Conservation (phyloP, 2,888 invertebrate genomes). For the Aquatica leii region DNA sequence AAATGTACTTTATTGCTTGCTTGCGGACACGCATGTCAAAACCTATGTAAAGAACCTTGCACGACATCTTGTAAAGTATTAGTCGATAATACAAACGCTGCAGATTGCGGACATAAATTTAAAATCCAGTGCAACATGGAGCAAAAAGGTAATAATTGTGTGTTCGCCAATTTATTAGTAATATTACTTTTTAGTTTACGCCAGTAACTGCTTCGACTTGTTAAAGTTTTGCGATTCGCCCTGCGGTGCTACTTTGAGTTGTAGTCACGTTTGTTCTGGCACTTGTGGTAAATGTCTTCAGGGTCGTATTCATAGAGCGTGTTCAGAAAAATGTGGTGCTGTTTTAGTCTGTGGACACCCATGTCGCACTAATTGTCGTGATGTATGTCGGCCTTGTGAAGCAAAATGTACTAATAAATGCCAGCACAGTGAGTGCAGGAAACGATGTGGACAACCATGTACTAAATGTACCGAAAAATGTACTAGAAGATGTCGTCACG, state of each 20-base stretch:
- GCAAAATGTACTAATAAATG: constrained; percentile 63
- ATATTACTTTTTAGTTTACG: constrained; percentile 8
- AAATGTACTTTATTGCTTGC: constrained; percentile 61
- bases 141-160: too few relatives aligned
- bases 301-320: constrained; percentile 69
- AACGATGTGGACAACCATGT: constrained; percentile 59
- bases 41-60: constrained; percentile 59
- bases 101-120: constrained; percentile 64
- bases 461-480: constrained; percentile 54
- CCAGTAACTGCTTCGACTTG: constrained; percentile 42
- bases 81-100: constrained; percentile 46
- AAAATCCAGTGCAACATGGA: constrained; percentile 60
- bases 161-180: too few relatives aligned
- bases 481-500: constrained; percentile 61
- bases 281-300: constrained; percentile 66
- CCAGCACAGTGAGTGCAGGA: constrained; percentile 64
- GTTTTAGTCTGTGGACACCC: constrained; percentile 70
- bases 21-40: constrained; percentile 65
- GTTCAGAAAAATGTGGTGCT: constrained; percentile 65
- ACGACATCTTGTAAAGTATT: constrained; percentile 53
- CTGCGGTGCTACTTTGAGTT: constrained; percentile 60
- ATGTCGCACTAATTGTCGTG: constrained; percentile 66
- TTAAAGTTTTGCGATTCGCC: constrained; percentile 60
- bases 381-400: constrained; percentile 67
- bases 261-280: constrained; percentile 65